Evolutionary conservation across 2,113 vertebrate genomes (phyloP).

Genomic region (Uria aalge): DNA sequence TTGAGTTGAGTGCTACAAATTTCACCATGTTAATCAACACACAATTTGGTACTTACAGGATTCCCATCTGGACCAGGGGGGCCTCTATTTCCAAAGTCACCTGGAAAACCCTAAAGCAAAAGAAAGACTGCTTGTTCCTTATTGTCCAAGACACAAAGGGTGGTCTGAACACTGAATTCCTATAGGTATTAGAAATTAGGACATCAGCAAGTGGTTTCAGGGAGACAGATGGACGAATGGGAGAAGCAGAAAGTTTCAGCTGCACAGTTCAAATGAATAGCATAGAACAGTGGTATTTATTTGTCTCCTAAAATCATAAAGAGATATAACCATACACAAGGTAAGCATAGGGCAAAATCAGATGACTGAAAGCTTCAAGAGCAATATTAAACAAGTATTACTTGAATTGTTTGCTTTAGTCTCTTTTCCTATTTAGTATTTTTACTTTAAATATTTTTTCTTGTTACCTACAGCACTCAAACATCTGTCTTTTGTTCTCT

Average conservation of each 20-base stretch:
- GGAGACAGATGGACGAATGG: neutral
- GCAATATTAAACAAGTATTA: neutral
- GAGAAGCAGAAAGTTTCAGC: neutral
- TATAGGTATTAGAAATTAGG: neutral
- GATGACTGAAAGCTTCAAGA: neutral
- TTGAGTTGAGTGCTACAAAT: neutral
- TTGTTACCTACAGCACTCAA: neutral
- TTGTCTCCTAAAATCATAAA: neutral
- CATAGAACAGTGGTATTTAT: neutral
- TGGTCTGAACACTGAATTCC: neutral
- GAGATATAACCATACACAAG: neutral
- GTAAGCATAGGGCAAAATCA: neutral
- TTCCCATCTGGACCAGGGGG: conserved; percentile 90
- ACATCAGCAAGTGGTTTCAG: neutral
- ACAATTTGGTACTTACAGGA: conserved; percentile 80
- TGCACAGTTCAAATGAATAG: neutral
- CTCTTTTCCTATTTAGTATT: neutral
- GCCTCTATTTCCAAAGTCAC: conserved; percentile 89
- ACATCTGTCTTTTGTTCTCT: neutral
- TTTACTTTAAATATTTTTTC: neutral
- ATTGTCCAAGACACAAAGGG: neutral
- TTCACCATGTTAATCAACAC: neutral
- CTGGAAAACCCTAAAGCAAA: conserved; percentile 81
- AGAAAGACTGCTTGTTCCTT: neutral
- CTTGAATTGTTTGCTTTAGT: neutral